These are phyloP conservation scores for Chrysomallon squamiferum DNA, from an alignment of 1,140 invertebrate genomes.

Conservation along the genomic window DNA sequence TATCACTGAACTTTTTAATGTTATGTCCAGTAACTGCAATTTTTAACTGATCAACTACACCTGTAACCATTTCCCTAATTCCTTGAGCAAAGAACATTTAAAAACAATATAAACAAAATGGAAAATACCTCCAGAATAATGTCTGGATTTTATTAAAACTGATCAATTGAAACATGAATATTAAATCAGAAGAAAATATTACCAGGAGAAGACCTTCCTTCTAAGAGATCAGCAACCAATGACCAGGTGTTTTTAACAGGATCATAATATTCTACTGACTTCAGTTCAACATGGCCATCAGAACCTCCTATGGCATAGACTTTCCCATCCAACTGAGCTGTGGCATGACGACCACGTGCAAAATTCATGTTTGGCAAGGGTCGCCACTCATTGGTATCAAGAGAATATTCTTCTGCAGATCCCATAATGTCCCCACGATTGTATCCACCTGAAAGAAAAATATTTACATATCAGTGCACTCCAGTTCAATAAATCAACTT, in stretches of 20 bases:
- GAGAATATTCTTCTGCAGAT: constrained; percentile 77
- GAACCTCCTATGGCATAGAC: constrained; percentile 81
- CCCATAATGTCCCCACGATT: constrained; percentile 83
- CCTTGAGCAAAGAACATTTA: too few relatives aligned
- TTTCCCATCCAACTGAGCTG: constrained; percentile 68
- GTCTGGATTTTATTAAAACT: too few relatives aligned
- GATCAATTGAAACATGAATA: too few relatives aligned
- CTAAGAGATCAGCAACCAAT: constrained; percentile 69
- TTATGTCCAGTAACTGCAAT: too few relatives aligned
- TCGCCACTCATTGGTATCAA: constrained; percentile 74
- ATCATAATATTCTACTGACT: constrained; percentile 74
- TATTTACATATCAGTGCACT: too few relatives aligned
- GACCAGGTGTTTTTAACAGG: constrained; percentile 71
- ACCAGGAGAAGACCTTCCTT: constrained; percentile 55
- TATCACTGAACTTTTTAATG: too few relatives aligned
- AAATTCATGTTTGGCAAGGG: constrained; percentile 73
- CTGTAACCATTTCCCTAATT: too few relatives aligned
- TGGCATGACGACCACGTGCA: constrained; percentile 77
- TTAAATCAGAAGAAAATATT: too few relatives aligned
- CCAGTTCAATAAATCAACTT: too few relatives aligned
- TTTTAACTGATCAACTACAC: too few relatives aligned
- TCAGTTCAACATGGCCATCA: constrained; percentile 78
- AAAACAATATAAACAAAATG: too few relatives aligned
- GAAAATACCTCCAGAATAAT: too few relatives aligned
- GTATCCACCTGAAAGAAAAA: constrained; percentile 74